phyloP scores from a whole-genome alignment of 1,140 invertebrate genomes.

The Armadillidium nasatum region DNA sequence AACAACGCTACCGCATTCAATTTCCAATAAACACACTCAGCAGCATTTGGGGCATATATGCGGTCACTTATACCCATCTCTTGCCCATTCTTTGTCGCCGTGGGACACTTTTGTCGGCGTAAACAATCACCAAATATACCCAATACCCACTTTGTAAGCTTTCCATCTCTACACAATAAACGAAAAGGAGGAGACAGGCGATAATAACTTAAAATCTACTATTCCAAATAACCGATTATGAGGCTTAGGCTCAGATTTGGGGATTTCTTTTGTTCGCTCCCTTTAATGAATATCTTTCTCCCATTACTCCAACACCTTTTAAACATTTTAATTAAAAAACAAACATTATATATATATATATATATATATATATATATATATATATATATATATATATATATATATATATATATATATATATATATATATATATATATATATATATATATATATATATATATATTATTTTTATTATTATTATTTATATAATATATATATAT shows the following conservation, averaged over 20 bases:
- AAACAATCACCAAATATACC: neutral
- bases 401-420: too few species aligned
- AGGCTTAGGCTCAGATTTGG: neutral
- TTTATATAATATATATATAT: too few species aligned
- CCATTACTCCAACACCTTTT: neutral
- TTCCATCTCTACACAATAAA: neutral
- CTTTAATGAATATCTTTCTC: neutral
- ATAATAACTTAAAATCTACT: neutral
- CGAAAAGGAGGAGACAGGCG: neutral
- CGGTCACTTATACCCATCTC: conserved; percentile 2
- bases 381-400: too few species aligned
- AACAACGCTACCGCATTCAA: neutral
- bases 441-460: too few species aligned
- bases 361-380: conserved; percentile 6
- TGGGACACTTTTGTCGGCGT: conserved; percentile 2
- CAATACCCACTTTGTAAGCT: neutral
- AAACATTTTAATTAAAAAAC: neutral
- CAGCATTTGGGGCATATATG: neutral
- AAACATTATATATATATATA: neutral
- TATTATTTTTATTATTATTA: too few species aligned
- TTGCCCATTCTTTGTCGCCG: neutral
- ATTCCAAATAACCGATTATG: neutral
- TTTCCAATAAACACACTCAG: too few species aligned
- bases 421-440: too few species aligned
- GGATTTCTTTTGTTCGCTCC: neutral